A percentile compares a stretch with the other conserved stretches of the same genome.
These are phyloP conservation scores for Hippocampus zosterae DNA, from an alignment of 2,113 vertebrate genomes.

Conservation along the genomic window DNA sequence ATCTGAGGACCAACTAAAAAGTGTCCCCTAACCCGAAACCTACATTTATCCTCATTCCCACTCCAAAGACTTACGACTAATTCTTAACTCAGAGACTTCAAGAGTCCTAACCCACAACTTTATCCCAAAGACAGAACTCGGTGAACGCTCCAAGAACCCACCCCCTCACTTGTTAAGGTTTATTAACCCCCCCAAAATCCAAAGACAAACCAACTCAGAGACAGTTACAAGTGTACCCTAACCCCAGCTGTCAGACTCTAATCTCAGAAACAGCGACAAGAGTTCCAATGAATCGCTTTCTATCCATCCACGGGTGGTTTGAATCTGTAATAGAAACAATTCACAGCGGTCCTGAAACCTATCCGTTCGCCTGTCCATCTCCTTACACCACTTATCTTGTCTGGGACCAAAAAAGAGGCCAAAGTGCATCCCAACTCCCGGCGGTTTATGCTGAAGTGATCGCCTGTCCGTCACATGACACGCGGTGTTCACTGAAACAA, in stretches of 20 bases:
- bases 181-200: no score
- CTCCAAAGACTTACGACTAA: neutral
- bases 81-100: neutral
- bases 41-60: no score
- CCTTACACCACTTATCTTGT: no score
- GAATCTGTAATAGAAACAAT: neutral
- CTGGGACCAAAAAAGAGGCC: neutral
- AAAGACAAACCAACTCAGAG: neutral
- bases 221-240: neutral
- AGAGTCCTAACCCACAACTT: neutral
- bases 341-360: neutral
- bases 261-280: no score
- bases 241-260: neutral
- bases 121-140: neutral
- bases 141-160: neutral
- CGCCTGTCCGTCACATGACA: neutral
- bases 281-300: no score
- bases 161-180: no score
- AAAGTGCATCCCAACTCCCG: neutral
- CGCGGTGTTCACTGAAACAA: neutral
- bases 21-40: no score
- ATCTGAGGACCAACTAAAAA: no score
- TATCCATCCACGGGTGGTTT: neutral
- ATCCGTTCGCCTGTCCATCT: neutral
- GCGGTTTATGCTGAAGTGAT: neutral